phyloP scores from a whole-genome alignment of 1,140 invertebrate species.

The Arion vulgaris region DNA sequence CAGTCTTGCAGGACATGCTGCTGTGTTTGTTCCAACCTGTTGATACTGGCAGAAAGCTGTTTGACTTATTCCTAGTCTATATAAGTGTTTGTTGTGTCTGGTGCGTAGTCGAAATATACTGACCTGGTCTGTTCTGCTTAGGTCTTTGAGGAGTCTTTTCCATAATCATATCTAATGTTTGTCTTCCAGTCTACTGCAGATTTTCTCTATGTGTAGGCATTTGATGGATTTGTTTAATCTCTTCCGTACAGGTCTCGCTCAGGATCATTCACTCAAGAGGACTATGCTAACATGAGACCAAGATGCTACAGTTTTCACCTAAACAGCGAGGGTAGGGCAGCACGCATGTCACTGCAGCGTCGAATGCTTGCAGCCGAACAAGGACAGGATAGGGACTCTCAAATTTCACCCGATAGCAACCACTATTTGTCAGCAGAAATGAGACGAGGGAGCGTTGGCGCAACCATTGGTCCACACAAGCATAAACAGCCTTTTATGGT shows the following conservation, averaged over 20 bases:
- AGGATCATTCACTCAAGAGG: slow-evolving; percentile 62
- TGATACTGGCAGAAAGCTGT: too few species aligned
- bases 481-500: slow-evolving; percentile 60
- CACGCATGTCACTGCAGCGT: slow-evolving; percentile 45
- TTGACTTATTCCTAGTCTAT: too few species aligned
- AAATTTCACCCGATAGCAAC: slow-evolving; percentile 31
- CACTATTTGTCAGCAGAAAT: slow-evolving; percentile 58
- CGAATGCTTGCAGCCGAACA: slow-evolving; percentile 46
- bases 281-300: slow-evolving; percentile 55
- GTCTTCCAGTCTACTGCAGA: too few species aligned
- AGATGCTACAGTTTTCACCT: slow-evolving; percentile 68
- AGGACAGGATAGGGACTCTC: slow-evolving; percentile 43
- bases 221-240: background rate
- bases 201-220: too few species aligned
- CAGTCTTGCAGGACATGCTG: too few species aligned
- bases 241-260: slow-evolving; percentile 53
- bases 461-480: slow-evolving; percentile 59
- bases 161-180: too few species aligned
- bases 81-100: too few species aligned
- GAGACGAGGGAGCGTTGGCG: slow-evolving; percentile 63
- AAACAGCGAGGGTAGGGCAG: slow-evolving; percentile 63
- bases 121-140: too few species aligned
- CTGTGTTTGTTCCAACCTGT: too few species aligned
- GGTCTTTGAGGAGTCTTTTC: too few species aligned
- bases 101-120: too few species aligned